Conservation (phyloP, 2,113 vertebrate genomes). For the Globicephala melas region DNA sequence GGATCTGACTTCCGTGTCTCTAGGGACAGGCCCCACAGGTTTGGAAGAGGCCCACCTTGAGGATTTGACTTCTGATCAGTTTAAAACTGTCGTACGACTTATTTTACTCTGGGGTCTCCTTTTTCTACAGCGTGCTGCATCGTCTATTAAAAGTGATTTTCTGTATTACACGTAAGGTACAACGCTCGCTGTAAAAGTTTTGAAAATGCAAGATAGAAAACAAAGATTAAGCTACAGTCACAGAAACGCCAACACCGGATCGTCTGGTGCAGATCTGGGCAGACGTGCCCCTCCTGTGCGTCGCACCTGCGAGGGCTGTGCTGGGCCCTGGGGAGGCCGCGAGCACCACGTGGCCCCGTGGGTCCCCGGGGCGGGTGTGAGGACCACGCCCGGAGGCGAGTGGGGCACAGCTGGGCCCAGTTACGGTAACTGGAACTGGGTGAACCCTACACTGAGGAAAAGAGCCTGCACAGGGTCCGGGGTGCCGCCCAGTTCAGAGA, state of each 20-base stretch:
- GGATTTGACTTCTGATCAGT: accelerated
- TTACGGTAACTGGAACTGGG: accelerated
- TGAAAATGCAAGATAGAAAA: neutral
- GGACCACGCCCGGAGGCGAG: accelerated
- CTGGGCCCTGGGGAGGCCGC: neutral
- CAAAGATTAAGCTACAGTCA: neutral
- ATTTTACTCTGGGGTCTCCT: neutral
- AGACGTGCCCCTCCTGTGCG: accelerated
- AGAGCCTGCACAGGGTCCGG: neutral
- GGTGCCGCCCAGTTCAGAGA: neutral
- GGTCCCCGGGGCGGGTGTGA: neutral
- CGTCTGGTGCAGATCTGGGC: accelerated
- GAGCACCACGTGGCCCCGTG: accelerated
- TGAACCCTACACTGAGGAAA: accelerated
- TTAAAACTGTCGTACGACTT: accelerated
- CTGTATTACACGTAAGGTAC: accelerated
- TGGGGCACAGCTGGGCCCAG: accelerated
- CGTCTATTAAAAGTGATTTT: neutral
- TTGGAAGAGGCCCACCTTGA: accelerated
- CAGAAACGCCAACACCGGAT: neutral
- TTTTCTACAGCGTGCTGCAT: accelerated
- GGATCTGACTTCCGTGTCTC: accelerated
- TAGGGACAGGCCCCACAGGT: accelerated
- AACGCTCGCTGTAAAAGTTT: neutral
- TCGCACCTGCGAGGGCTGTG: accelerated